A percentile compares a stretch with the other conserved stretches of the same genome.
These are phyloP conservation scores for Anarhynchus alexandrinus DNA, from an alignment of 2,113 vertebrate species.

Conservation along the genomic window DNA sequence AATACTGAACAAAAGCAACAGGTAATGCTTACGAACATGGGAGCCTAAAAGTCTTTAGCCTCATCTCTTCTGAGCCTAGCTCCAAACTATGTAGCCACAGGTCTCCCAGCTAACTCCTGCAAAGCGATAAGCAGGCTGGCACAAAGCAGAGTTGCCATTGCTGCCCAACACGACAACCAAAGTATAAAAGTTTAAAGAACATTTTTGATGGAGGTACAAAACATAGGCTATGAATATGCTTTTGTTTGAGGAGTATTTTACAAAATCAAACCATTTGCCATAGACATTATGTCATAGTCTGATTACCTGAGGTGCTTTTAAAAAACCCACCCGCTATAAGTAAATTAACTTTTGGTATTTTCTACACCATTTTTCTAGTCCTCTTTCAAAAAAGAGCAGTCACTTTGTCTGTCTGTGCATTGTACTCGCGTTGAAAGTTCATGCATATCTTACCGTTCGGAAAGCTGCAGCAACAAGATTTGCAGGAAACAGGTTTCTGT, in stretches of 20 bases:
- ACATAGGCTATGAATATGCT: not conserved
- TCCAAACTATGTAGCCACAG: not conserved
- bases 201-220: not conserved
- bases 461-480: constrained; percentile 94
- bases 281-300: not conserved
- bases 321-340: not conserved
- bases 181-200: not conserved
- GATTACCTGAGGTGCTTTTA: not conserved
- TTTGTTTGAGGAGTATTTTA: not conserved
- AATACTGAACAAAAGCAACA: no score
- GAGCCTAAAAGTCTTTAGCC: no score
- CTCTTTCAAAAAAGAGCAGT: not conserved
- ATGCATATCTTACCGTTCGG: constrained; percentile 82
- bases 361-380: not conserved
- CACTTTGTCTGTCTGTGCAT: not conserved
- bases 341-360: not conserved
- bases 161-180: not conserved
- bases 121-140: not conserved
- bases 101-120: not conserved
- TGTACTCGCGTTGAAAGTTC: not conserved
- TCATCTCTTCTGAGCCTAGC: not conserved
- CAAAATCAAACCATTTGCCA: not conserved
- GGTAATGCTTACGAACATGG: no score
- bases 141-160: not conserved
- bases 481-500: constrained; percentile 93